These are phyloP conservation scores for Canis aureus DNA, from an alignment of 2,113 vertebrate genomes.

Conservation along the genomic window DNA sequence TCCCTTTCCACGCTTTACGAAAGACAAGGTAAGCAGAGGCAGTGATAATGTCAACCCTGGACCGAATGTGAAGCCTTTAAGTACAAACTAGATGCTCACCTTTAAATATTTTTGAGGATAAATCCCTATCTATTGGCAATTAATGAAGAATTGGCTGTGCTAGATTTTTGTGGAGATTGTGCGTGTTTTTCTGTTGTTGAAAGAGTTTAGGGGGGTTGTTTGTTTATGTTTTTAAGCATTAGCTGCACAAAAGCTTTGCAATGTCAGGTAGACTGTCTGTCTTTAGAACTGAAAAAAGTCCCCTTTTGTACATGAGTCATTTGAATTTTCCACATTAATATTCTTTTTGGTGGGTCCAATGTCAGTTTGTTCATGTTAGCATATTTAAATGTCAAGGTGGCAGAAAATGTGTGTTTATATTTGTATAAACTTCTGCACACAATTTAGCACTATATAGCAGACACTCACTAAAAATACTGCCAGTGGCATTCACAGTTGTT, in stretches of 20 bases:
- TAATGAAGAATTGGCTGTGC: background rate
- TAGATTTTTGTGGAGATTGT: background rate
- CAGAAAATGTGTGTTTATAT: slow-evolving; percentile 50
- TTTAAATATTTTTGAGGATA: slow-evolving; percentile 11
- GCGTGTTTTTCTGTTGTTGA: background rate
- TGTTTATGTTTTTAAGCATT: slow-evolving; percentile 39
- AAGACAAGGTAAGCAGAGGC: slow-evolving; percentile 63
- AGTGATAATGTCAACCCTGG: background rate
- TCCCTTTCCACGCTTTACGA: slow-evolving; percentile 29
- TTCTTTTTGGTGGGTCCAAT: slow-evolving; percentile 9
- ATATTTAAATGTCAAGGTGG: slow-evolving; percentile 66
- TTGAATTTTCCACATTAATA: slow-evolving; percentile 61
- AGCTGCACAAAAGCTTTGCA: slow-evolving; percentile 39
- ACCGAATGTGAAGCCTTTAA: background rate
- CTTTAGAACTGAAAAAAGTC: slow-evolving; percentile 5
- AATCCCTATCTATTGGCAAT: background rate
- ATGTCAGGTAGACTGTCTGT: background rate
- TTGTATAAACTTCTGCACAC: slow-evolving; percentile 33
- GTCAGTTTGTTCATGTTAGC: slow-evolving; percentile 49
- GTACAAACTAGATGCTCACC: background rate
- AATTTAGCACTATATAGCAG: slow-evolving; percentile 2
- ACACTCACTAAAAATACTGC: slow-evolving; percentile 34
- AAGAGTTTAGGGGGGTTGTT: background rate
- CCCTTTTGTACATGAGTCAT: background rate
- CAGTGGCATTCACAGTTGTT: background rate